Evolutionary conservation across 1,140 invertebrate genomes (phyloP), one percentile per base, ranked within the genome.

Genomic region (Steinernema khuongi): DNA sequence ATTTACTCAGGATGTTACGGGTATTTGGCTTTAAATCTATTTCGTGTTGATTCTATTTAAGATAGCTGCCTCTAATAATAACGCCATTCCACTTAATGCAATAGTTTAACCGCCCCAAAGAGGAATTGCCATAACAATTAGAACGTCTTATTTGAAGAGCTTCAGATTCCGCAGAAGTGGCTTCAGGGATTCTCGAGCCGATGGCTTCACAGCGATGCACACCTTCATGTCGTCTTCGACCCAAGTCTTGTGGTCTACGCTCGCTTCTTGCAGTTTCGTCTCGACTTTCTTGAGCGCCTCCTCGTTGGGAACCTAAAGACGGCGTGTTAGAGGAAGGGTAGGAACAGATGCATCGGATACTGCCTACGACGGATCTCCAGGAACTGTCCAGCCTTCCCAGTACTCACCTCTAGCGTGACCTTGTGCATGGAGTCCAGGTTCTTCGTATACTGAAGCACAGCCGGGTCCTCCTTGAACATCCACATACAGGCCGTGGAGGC

Each of bases 171-270:
- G 77, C 17, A 83, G 30, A 4, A 73, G 68, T 28, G 79, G 74
- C 67, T 78, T 81, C 18, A 81, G 71, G 1, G 67, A 31, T 1
- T 91, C 89, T 87, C 96, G 97, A 0, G 90, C 89, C 86, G 94
- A 96, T 7, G 96, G 96, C 86, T 96, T 96, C 0, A 92, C 87
- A 31, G 92, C 96, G 74, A 99, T 87, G 87, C 94, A 97, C 0
- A 96, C 97, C 44, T 93, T 90, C 83, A 94, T 91, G 87, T 96
- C 93, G 88, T 99, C 96, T 88, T 99, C 96, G 75, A 94, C 91
- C 96, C 96, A 99, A 22, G 97, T 82, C 86, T 96, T 96, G 85
- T 97, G 92, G 77, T 90, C 89, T 68, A 99, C 90, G 30, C 89
- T 88, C 77, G 90, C 89, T 79, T 90, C 88, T 60, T 88, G 87